phyloP scores from a whole-genome alignment of 1,140 invertebrate genomes.

The Apis laboriosa region DNA sequence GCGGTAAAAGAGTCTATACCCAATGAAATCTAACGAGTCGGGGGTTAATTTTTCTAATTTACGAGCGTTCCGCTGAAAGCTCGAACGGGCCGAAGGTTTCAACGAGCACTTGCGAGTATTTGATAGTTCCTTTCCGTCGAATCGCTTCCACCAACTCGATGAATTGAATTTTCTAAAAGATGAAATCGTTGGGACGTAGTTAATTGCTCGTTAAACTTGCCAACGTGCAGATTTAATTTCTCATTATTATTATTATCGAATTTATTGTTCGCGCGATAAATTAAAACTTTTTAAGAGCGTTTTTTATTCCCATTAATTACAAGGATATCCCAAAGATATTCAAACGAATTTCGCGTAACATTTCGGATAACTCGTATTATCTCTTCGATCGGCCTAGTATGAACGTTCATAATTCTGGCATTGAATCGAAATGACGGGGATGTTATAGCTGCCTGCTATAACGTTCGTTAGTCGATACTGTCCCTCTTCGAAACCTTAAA shows the following conservation, averaged over 20 bases:
- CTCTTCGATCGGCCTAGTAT: not conserved
- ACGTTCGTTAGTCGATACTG: constrained; percentile 52
- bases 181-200: not conserved
- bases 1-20: constrained; percentile 43
- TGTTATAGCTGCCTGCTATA: not conserved
- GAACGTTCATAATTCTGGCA: not conserved
- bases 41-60: constrained; percentile 38
- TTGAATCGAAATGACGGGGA: not conserved
- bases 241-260: too few species aligned
- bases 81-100: not conserved
- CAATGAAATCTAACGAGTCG: constrained; percentile 47
- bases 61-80: not conserved
- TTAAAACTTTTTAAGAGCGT: too few species aligned
- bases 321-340: not conserved
- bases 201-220: not conserved
- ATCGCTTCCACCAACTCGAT: not conserved
- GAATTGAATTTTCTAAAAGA: not conserved
- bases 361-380: too few species aligned
- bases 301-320: too few species aligned
- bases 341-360: not conserved
- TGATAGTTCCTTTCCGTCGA: not conserved
- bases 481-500: constrained; percentile 45
- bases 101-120: not conserved
- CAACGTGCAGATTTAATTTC: too few species aligned
- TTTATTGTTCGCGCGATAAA: not conserved